Evolutionary conservation across 2,113 vertebrate species (phyloP).

Genomic region (Amblyopsis rosae): DNA sequence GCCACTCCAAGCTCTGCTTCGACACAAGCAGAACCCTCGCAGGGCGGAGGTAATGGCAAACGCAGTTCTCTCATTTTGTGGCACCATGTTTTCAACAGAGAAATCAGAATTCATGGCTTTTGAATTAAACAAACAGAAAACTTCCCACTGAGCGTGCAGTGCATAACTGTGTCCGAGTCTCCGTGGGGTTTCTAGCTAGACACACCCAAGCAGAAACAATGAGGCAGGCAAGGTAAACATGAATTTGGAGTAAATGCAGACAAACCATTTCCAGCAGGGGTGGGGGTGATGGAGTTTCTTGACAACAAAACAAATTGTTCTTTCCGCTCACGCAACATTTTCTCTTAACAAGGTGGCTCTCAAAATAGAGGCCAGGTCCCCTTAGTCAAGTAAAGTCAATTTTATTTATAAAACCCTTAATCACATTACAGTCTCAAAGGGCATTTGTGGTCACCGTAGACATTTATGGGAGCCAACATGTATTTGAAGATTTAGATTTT

Average conservation of each 20-base stretch:
- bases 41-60: neutral
- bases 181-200: neutral
- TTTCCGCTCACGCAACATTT: no score
- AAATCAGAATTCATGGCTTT: neutral
- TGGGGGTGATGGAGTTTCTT: neutral
- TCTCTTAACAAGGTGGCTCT: neutral
- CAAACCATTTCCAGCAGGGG: neutral
- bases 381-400: neutral
- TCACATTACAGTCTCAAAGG: no score
- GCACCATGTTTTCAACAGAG: neutral
- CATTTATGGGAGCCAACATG: neutral
- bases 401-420: no score
- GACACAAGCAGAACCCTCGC: slow-evolving; percentile 6
- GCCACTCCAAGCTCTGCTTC: neutral
- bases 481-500: neutral
- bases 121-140: neutral
- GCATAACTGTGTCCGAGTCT: neutral
- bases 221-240: neutral
- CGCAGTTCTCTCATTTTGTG: neutral
- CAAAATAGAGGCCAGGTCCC: neutral
- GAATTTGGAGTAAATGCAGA: neutral
- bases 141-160: neutral
- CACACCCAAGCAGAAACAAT: neutral
- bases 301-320: neutral
- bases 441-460: neutral